These are phyloP conservation scores for Coenonympha arcania DNA, from an alignment of 2,888 invertebrate genomes.

Conservation along the genomic window DNA sequence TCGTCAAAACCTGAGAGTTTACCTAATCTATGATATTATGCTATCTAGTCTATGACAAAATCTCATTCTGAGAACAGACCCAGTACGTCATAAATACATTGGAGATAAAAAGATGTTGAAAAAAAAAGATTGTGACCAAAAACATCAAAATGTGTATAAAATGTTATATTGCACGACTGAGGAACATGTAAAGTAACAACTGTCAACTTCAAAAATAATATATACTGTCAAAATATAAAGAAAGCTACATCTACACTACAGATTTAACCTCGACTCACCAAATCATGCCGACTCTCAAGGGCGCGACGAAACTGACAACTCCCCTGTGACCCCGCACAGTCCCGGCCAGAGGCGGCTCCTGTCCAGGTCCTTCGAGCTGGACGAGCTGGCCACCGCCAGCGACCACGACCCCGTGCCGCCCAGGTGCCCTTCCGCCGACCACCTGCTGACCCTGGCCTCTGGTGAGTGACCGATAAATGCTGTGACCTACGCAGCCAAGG, in stretches of 20 bases:
- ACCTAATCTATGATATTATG: too few relatives aligned
- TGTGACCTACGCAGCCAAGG: slow-evolving; percentile 39
- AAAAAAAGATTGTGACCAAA: too few relatives aligned
- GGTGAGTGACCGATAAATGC: slow-evolving; percentile 31
- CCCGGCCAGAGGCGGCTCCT: slow-evolving; percentile 47
- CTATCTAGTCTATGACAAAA: too few relatives aligned
- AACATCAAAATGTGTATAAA: too few relatives aligned
- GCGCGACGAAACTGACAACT: slow-evolving; percentile 50
- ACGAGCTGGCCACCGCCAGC: slow-evolving; percentile 42
- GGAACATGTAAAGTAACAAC: too few relatives aligned
- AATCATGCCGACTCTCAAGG: slow-evolving; percentile 41
- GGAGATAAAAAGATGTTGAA: too few relatives aligned
- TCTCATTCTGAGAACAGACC: too few relatives aligned
- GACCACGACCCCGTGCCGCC: slow-evolving; percentile 43
- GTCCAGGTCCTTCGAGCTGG: slow-evolving; percentile 62
- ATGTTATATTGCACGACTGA: too few relatives aligned
- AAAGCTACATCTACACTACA: slow-evolving; percentile 26
- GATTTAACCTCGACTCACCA: slow-evolving; percentile 64
- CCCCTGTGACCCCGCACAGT: slow-evolving; percentile 39
- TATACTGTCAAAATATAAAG: background rate
- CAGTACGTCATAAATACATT: too few relatives aligned
- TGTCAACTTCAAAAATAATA: too few relatives aligned
- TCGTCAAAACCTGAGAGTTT: too few relatives aligned
- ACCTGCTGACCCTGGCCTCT: slow-evolving; percentile 47
- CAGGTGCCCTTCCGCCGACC: slow-evolving; percentile 62